Conservation (phyloP, 2,797 vertebrate genomes). For the Rhabdophis nuchalis region DNA sequence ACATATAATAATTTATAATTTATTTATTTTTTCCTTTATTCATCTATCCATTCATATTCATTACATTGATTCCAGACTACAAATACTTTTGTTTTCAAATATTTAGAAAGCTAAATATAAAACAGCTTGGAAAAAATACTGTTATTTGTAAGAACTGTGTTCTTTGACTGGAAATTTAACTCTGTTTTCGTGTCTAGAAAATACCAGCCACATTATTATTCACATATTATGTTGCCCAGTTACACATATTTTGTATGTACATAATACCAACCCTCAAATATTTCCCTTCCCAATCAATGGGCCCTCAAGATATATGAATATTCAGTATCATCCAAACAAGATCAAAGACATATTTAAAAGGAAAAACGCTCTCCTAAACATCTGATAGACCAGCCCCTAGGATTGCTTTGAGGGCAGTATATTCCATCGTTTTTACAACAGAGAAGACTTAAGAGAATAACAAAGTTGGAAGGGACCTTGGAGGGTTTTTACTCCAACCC, state of each 20-base stretch:
- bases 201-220: neutral
- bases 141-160: neutral
- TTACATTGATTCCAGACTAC: neutral
- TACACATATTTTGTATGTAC: neutral
- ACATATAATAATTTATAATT: too few species aligned
- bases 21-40: too few species aligned
- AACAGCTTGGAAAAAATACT: neutral
- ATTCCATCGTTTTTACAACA: neutral
- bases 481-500: neutral
- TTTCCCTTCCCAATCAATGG: neutral
- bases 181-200: neutral
- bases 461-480: too few species aligned
- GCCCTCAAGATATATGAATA: neutral
- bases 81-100: neutral
- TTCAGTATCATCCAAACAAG: neutral
- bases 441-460: too few species aligned
- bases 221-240: neutral
- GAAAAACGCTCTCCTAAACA: neutral
- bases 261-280: neutral
- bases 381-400: neutral
- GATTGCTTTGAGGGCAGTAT: neutral
- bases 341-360: neutral
- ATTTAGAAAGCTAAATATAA: neutral
- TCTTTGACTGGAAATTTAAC: neutral
- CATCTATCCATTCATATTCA: neutral